Evolutionary conservation across 2,113 vertebrate genomes (phyloP), one percentile per base, ranked within the genome.

Genomic region (Callaeas wilsoni): DNA sequence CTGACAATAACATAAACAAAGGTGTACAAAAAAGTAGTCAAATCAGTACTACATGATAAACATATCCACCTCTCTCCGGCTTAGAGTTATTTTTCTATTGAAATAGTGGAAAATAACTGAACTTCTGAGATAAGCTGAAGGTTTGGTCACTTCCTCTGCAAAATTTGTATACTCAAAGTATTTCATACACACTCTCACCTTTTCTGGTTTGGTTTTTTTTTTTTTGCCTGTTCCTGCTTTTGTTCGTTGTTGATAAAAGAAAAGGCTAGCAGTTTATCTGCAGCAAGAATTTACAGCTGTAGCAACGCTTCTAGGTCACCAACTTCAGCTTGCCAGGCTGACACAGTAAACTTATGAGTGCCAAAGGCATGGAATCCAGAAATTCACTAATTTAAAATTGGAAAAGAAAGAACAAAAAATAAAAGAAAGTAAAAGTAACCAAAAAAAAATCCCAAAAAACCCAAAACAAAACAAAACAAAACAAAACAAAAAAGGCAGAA

Each of bases 21-120:
- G 79, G 86, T 33, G 79, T 87, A 89, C 37, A 87, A 87, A 78
- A 93, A 96, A 92, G 29, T 82, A 94, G 83, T 53, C 22, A 55
- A 94, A 97, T 49, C 82, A 9, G 19, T 95, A 87, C 84, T n/a
- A 80, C 71, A 74, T 76, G 71, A 88, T 65, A 94, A 93, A 94
- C 57, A 73, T 89, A 95, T 94, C 88, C 86, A 92, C 84, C 80
- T 96, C 91, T 94, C 80, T 90, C 3, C 29, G 63, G 46, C 79
- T 94, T 89, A 57, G 53, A 92, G 33, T 35, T 86, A 77, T 49
- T 55, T 83, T 84, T 81, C 23, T 76, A 59, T 56, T 69, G 76
- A 94, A 92, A 94, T 35, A 33, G 42, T 37, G 23, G 37, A 69
- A 84, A 89, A 69, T 77, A 65, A 77, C 46, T 59, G 52, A 77